Base-by-base conservation (phyloP, 1,140 invertebrate species). In the Hyposmocoma kahamanoa region DNA sequence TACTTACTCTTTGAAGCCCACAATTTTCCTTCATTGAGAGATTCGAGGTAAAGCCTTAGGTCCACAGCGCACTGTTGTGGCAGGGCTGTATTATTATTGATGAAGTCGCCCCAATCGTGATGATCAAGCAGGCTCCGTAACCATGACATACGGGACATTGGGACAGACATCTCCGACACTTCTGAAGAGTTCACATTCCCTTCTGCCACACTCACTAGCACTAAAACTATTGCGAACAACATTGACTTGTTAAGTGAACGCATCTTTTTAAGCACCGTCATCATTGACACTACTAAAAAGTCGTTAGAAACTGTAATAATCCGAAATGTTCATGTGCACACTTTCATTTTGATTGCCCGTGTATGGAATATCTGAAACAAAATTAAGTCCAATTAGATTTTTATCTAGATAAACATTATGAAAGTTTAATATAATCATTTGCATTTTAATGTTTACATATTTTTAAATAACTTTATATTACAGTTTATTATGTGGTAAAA, bases 1-100 rank as follows among this genome's bases (percentile, higher is more conserved):
- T 42, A 90, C 90, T 91, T 72, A 93, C 92, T 91, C 84, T 91
- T 91, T 1, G 90, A 89, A 13, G 92, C 92, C 92, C 92, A 93
- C 15, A 89, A 70, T 41, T 89, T 83, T 17, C 90, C 91, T 19
- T 88, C 77, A 39, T 81, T 81, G 26, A 93, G 76, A 1, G 88
- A 88, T 9, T 59, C 58, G 0, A 92, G 52, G 59, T 91, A 93
- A 2, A 56, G 55, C 28, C 81, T 83, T 73, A 93, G 81, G 50
- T 92, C 87, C 0, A 60, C 56, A 22, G 80, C 82, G 58, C 92
- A 93, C n/a, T 59, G 46, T 9, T 46, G 22, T 2, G 83, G 79
- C 15, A 88, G 76, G 0, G 85, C 75, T 53, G 84, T 87, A 3
- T 75, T 59, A 10, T 81, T 68, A 2, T 56, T 52, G 13, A 87